phyloP scores from a whole-genome alignment of 1,140 invertebrate genomes.

The Phortica variegata region DNA sequence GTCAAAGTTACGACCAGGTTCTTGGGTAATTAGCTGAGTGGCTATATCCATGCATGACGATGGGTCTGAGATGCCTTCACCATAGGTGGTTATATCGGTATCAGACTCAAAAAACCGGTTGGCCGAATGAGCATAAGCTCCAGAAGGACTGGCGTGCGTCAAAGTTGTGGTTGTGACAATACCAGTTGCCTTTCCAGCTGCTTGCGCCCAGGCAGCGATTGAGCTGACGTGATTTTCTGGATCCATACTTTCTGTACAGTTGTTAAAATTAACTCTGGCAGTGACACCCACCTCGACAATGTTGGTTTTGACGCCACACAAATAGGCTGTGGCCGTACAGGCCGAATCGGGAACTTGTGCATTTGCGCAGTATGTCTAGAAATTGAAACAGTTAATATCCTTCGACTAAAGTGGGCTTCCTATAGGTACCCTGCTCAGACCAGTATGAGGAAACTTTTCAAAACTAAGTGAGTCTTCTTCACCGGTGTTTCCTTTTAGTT shows the following conservation, averaged over 20 bases:
- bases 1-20: slow-evolving; percentile 62
- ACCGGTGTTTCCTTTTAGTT: slow-evolving; percentile 60
- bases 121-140: slow-evolving; percentile 61
- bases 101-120: slow-evolving; percentile 79
- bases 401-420: not conserved
- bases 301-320: slow-evolving; percentile 74
- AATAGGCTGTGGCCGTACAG: slow-evolving; percentile 69
- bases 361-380: slow-evolving; percentile 68
- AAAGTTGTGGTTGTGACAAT: slow-evolving; percentile 54
- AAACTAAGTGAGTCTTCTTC: slow-evolving; percentile 72
- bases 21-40: slow-evolving; percentile 66
- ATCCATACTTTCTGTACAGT: slow-evolving; percentile 68
- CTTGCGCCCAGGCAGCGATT: slow-evolving; percentile 80
- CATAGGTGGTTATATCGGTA: slow-evolving; percentile 59
- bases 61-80: slow-evolving; percentile 32
- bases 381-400: not conserved
- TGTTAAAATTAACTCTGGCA: slow-evolving; percentile 63
- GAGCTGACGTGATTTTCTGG: slow-evolving; percentile 63
- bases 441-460: slow-evolving; percentile 74
- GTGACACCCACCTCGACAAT: slow-evolving; percentile 66
- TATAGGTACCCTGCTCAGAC: slow-evolving; percentile 64
- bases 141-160: slow-evolving; percentile 51
- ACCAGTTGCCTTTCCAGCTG: slow-evolving; percentile 63
- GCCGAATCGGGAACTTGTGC: slow-evolving; percentile 81
- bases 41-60: slow-evolving; percentile 61